Conservation (phyloP, 1,140 invertebrate species). For the Helicoverpa armigera region DNA sequence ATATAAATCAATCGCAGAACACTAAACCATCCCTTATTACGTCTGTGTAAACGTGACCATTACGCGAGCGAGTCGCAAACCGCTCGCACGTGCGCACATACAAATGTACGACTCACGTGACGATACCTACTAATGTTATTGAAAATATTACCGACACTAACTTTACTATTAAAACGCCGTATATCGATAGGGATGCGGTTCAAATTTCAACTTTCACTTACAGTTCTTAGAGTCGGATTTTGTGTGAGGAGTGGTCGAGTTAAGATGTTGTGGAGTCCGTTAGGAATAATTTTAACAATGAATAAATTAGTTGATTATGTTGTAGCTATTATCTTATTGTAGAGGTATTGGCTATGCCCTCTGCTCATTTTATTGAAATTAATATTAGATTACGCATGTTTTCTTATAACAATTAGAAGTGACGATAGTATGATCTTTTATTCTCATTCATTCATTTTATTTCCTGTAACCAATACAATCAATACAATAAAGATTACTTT, state of each 20-base stretch:
- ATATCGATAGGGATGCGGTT: neutral
- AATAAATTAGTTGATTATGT: constrained; percentile 34
- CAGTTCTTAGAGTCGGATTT: neutral
- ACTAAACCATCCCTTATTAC: neutral
- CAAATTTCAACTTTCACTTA: neutral
- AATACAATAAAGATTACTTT: too few relatives aligned
- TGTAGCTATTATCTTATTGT: constrained; percentile 7
- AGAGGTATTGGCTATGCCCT: neutral
- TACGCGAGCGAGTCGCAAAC: neutral
- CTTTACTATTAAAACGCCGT: neutral
- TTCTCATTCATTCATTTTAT: too few relatives aligned
- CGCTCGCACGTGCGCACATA: constrained; percentile 2
- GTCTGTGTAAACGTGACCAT: constrained; percentile 18
- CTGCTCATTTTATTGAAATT: neutral
- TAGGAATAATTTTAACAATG: constrained; percentile 3
- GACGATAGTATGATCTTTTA: too few relatives aligned
- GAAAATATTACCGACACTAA: neutral
- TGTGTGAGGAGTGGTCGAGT: neutral
- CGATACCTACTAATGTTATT: neutral
- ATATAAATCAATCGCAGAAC: neutral
- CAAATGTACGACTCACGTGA: constrained; percentile 24
- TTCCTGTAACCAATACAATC: too few relatives aligned
- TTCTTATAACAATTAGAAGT: too few relatives aligned
- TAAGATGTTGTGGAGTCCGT: neutral
- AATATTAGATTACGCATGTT: too few relatives aligned